phyloP scores from a whole-genome alignment of 92 coral and sea anemone species.

The Paragorgia papillata region DNA sequence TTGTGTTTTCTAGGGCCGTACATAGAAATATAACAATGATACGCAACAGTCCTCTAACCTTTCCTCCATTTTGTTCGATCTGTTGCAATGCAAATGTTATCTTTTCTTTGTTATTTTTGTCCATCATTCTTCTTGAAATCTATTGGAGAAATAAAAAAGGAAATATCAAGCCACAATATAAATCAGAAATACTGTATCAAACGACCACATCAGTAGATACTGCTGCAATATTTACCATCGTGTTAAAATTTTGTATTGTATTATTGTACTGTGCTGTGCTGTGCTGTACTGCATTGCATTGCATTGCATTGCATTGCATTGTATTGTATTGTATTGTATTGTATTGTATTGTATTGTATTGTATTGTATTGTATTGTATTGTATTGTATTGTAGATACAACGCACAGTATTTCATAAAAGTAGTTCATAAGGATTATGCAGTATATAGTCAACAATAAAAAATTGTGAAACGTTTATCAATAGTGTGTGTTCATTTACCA shows the following conservation, averaged over 20 bases:
- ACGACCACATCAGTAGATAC: no score
- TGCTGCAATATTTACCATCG: no score
- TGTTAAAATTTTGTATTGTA: no score
- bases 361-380: slow-evolving; percentile 21
- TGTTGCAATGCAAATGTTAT: slow-evolving; percentile 81
- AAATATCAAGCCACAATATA: neutral
- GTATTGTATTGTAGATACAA: slow-evolving; percentile 8
- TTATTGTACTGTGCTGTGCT: no score
- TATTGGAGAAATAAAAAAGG: neutral
- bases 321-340: slow-evolving; percentile 13
- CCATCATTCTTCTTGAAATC: slow-evolving; percentile 92
- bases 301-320: neutral
- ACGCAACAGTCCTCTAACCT: slow-evolving; percentile 43
- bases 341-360: slow-evolving; percentile 9
- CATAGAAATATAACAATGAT: neutral
- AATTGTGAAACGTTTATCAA: no score
- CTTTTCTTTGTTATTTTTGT: slow-evolving; percentile 83
- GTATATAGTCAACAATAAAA: no score
- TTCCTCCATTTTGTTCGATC: slow-evolving; percentile 84
- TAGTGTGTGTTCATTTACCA: no score
- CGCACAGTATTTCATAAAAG: slow-evolving; percentile 5
- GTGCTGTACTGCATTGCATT: neutral
- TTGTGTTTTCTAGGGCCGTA: no score
- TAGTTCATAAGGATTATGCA: neutral
- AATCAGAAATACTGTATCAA: neutral